Conservation (phyloP, 2,888 invertebrate species). For the Drosophila histrio region DNA sequence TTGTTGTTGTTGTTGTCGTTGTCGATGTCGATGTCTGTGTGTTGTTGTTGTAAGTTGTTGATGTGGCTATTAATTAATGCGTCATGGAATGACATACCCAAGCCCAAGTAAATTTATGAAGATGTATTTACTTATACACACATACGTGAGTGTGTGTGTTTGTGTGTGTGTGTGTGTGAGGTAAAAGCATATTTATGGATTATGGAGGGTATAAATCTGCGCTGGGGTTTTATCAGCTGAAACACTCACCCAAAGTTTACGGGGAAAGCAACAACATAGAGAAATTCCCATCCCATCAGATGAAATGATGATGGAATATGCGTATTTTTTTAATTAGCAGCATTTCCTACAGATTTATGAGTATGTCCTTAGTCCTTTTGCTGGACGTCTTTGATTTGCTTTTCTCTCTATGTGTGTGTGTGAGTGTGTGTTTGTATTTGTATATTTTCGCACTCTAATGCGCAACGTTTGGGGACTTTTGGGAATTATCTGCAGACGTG, state of each 20-base stretch:
- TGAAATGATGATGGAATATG: conserved; percentile 77
- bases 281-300: conserved; percentile 3
- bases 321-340: conserved; percentile 79
- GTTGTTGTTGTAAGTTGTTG: conserved; percentile 70
- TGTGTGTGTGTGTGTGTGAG: conserved; percentile 38
- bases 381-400: conserved; percentile 45
- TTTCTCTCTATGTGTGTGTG: conserved; percentile 8
- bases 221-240: conserved; percentile 72
- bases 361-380: conserved; percentile 54
- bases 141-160: not conserved
- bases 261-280: conserved; percentile 15
- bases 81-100: conserved; percentile 77
- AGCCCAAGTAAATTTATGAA: conserved; percentile 73
- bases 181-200: conserved; percentile 80
- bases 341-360: conserved; percentile 77
- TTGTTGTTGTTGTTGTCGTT: conserved; percentile 35
- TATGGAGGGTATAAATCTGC: conserved; percentile 81
- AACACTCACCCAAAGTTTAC: conserved; percentile 26
- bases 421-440: conserved; percentile 13
- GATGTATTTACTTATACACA: conserved; percentile 53
- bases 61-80: conserved; percentile 81
- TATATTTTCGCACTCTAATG: conserved; percentile 71
- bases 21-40: not conserved
- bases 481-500: conserved; percentile 80
- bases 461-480: conserved; percentile 61